A percentile compares a stretch with the other conserved stretches of the same genome.
phyloP scores from a whole-genome alignment of 2,113 vertebrate genomes.

The Laterallus jamaicensis region DNA sequence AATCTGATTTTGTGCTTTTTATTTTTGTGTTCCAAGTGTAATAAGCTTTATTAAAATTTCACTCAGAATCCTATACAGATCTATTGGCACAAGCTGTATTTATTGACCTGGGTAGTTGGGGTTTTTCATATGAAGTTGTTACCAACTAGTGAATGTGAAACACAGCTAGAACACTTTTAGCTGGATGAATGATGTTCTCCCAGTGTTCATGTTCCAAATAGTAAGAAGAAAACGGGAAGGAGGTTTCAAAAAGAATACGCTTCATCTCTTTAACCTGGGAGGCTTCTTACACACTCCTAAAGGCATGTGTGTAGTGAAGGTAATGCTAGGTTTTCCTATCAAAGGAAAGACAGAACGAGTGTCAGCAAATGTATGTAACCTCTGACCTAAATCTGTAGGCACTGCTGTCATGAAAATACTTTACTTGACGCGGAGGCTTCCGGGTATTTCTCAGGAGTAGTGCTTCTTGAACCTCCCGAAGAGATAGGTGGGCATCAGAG shows the following conservation, averaged over 20 bases:
- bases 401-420: background rate
- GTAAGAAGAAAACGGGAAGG: background rate
- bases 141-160: background rate
- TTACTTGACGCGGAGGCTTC: background rate
- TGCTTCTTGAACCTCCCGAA: background rate
- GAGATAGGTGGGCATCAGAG: background rate
- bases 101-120: background rate
- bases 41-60: background rate
- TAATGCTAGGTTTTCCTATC: background rate
- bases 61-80: background rate
- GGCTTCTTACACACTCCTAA: background rate
- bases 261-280: background rate
- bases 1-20: background rate
- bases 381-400: background rate
- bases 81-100: background rate
- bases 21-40: background rate
- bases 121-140: background rate
- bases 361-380: background rate
- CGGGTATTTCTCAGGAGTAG: background rate
- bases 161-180: background rate
- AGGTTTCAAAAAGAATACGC: background rate
- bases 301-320: background rate
- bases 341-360: background rate
- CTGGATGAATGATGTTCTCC: background rate
- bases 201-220: background rate